Base-by-base conservation (phyloP, 2,888 invertebrate genomes). In the Trimorus sp. region DNA sequence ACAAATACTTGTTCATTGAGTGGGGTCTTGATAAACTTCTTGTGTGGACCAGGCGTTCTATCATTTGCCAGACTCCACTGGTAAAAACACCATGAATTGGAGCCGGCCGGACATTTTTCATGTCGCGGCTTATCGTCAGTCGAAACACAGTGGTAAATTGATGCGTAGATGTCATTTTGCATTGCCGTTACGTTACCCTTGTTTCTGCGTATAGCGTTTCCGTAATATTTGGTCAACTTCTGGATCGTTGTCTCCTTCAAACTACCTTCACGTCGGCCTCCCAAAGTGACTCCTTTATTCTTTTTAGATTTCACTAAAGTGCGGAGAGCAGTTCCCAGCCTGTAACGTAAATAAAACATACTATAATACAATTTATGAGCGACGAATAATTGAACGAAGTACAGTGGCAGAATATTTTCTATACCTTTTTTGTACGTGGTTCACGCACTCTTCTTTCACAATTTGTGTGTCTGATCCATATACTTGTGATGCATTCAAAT, bases 181-280 rank as follows among this genome's bases (percentile, higher is more conserved):
- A 37, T 68, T 40, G 12, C 8, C 12, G 2, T 4, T 11, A 69
- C 15, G n/a, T 69, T 14, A 9, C 48, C 58, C 15, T 45, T 11
- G 12, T 69, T 69, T 36, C 37, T 59, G 48, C 56, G n/a, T n/a
- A 69, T 58, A n/a, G 69, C 56, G 12, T 69, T 69, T 2, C 58
- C 49, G 36, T 68, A 69, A 37, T 69, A 56, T 7, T 69, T 58
- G 6, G 58, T 59, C 11, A 45, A 14, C 9, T 56, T 69, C n/a
- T 69, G 14, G 9, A 69, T 69, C 40, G 69, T 58, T 16, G 37
- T 36, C 3, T 42, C 49, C 16, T 69, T 69, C 5, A 69, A 38
- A 56, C 36, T 58, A 6, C 69, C 58, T 48, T 58, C 15, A 14
- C 9, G 5, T 14, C 49, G 7, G 4, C 69, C 69, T 37, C 69